These are phyloP conservation scores for Stegodyphus mimosarum DNA, from an alignment of 1,140 invertebrate genomes.

Conservation along the genomic window DNA sequence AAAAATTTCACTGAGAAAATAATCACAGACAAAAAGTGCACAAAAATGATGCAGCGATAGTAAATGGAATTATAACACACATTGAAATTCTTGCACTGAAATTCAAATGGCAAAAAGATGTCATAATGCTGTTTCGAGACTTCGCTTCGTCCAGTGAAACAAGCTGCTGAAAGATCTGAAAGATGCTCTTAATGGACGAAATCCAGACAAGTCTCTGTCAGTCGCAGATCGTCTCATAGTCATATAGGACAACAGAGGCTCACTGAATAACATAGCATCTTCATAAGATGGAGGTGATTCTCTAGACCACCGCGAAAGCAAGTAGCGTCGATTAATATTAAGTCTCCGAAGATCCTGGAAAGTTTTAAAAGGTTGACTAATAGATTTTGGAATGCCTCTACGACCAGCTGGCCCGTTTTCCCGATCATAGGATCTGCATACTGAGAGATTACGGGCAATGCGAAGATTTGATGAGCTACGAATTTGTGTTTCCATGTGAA, in stretches of 20 bases:
- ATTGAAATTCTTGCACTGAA: background rate
- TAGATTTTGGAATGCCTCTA: conserved; percentile 20
- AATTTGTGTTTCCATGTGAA: conserved; percentile 5
- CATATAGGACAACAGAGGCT: conserved; percentile 25
- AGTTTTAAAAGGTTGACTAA: conserved; percentile 31
- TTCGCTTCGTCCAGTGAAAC: conserved; percentile 30
- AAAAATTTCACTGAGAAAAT: no score
- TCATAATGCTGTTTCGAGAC: conserved; percentile 31
- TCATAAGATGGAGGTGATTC: conserved; percentile 40
- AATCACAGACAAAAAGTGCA: no score
- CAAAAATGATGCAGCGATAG: no score
- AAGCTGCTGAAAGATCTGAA: conserved; percentile 16
- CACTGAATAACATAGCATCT: conserved; percentile 37
- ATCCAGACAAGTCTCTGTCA: conserved; percentile 21
- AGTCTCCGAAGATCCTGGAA: background rate
- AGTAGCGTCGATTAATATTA: background rate
- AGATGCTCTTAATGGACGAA: background rate
- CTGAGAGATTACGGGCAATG: background rate
- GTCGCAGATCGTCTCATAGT: conserved; percentile 32
- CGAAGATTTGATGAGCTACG: background rate
- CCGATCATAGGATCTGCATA: background rate
- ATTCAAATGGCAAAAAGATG: background rate
- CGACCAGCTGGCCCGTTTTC: background rate
- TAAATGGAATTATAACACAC: background rate
- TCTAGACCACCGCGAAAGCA: background rate